Conservation (phyloP, 2,888 invertebrate species). For the Diarsia dahlii region DNA sequence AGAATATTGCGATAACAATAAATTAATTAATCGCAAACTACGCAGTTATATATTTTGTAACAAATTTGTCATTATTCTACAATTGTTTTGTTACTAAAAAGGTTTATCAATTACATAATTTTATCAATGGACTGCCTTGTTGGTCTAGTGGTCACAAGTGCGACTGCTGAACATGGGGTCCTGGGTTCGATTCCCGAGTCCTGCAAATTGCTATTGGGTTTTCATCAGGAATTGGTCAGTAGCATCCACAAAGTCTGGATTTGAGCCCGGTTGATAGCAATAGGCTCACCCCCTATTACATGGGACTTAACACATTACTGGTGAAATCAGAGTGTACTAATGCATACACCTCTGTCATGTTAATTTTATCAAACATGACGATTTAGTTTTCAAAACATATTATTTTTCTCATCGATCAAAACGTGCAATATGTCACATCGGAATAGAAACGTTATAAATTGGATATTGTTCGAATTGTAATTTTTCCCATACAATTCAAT, state of each 20-base stretch:
- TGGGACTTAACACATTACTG: too few species aligned
- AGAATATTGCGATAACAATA: conserved; percentile 16
- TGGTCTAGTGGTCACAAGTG: too few species aligned
- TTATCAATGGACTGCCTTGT: too few species aligned
- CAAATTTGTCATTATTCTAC: neutral
- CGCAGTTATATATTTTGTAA: conserved; percentile 31
- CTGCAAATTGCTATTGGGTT: too few species aligned
- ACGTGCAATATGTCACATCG: conserved; percentile 11
- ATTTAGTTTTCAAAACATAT: conserved; percentile 12
- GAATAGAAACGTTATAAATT: conserved; percentile 45
- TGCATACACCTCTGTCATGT: too few species aligned
- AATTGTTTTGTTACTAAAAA: neutral
- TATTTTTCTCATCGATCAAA: conserved; percentile 48
- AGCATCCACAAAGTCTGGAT: too few species aligned
- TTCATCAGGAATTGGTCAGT: too few species aligned
- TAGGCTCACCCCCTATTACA: too few species aligned
- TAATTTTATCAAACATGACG: neutral
- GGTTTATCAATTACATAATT: neutral
- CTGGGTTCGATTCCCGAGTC: too few species aligned
- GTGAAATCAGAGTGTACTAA: too few species aligned
- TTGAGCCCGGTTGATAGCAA: too few species aligned
- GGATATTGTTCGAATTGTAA: conserved; percentile 19
- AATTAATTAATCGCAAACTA: conserved; percentile 30
- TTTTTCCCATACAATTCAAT: conserved; percentile 44
- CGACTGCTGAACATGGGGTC: too few species aligned